Evolutionary conservation across 2,888 invertebrate genomes (phyloP).

Genomic region (Pantelozetes paolii): DNA sequence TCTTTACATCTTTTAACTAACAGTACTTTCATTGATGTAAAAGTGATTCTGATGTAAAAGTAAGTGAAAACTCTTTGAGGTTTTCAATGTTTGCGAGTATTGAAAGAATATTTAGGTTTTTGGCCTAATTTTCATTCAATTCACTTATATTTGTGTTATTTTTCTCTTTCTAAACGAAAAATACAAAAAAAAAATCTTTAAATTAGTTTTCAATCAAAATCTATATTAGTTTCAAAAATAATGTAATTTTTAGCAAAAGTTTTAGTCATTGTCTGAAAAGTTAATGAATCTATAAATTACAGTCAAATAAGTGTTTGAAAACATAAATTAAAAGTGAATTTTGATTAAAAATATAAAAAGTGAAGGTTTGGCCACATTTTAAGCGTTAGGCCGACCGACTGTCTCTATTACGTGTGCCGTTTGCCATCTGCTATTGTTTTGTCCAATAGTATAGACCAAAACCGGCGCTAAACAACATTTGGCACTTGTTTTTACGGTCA

Average conservation of each 20-base stretch:
- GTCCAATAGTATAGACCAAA: conserved; percentile 5
- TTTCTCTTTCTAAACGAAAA: too few relatives aligned
- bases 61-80: background rate
- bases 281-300: too few relatives aligned
- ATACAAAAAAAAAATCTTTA: too few relatives aligned
- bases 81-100: background rate
- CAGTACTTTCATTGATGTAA: conserved; percentile 7
- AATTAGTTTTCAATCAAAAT: too few relatives aligned
- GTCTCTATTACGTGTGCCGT: background rate
- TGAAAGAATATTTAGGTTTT: background rate
- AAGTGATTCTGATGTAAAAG: background rate
- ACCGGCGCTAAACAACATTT: conserved; percentile 29
- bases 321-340: background rate
- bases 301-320: too few relatives aligned
- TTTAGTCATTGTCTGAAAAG: too few relatives aligned
- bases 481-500: conserved; percentile 33
- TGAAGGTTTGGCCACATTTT: background rate
- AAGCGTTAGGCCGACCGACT: background rate
- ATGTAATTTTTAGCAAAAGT: too few relatives aligned
- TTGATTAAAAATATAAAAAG: conserved; percentile 5
- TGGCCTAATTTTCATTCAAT: too few relatives aligned
- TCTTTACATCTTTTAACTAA: conserved; percentile 13
- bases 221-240: too few relatives aligned
- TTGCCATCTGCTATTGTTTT: conserved; percentile 22
- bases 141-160: too few relatives aligned